A percentile compares a stretch with the other conserved stretches of the same genome.
Evolutionary conservation across 2,888 invertebrate genomes (phyloP).

Genomic region (Nysson spinosus): DNA sequence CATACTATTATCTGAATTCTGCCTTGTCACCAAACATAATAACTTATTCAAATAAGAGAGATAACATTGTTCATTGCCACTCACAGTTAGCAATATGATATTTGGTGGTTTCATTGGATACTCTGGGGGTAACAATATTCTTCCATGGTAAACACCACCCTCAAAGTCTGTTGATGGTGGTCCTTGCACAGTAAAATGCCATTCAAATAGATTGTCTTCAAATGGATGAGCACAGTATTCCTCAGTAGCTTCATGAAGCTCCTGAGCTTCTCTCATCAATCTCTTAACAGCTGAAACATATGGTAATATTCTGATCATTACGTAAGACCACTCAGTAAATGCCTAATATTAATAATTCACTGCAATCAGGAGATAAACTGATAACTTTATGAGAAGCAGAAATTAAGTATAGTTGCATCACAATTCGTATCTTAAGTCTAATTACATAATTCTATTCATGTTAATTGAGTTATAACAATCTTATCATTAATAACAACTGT

Average conservation of each 20-base stretch:
- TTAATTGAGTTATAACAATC: no score
- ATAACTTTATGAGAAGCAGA: no score
- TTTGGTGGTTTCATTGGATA: slow-evolving; percentile 99
- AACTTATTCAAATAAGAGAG: no score
- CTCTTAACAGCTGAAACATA: slow-evolving; percentile 88
- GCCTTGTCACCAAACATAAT: neutral
- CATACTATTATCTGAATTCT: neutral
- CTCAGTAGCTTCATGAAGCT: slow-evolving; percentile 91
- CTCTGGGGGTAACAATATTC: slow-evolving; percentile 93
- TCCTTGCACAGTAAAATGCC: slow-evolving; percentile 97
- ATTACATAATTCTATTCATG: no score
- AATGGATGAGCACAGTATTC: slow-evolving; percentile 93
- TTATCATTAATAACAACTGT: no score
- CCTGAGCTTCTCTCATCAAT: slow-evolving; percentile 93
- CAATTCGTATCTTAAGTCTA: no score
- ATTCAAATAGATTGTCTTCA: slow-evolving; percentile 97
- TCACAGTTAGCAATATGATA: slow-evolving; percentile 92
- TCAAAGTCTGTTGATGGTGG: slow-evolving; percentile 93
- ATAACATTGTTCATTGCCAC: slow-evolving; percentile 50
- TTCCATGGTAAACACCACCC: slow-evolving; percentile 94
- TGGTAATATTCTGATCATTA: slow-evolving; percentile 1
- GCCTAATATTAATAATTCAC: no score
- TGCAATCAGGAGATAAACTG: no score
- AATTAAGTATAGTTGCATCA: no score
- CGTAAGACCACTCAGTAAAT: neutral